A percentile compares a stretch with the other conserved stretches of the same genome.
Evolutionary conservation across 1,140 invertebrate species (phyloP).

Genomic region (Schlechtendalia chinensis): DNA sequence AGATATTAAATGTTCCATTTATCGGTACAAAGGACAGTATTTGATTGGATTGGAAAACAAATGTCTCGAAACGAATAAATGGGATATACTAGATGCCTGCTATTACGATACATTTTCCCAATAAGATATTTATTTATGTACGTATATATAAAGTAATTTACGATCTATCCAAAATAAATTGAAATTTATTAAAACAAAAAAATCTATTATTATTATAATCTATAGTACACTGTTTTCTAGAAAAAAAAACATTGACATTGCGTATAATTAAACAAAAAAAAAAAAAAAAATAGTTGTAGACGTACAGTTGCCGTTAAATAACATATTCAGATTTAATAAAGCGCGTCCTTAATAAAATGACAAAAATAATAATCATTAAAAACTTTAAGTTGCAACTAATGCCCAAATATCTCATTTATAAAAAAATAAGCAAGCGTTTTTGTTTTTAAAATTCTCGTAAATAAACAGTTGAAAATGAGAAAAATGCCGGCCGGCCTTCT

Average conservation of each 20-base stretch:
- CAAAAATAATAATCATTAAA: neutral
- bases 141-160: neutral
- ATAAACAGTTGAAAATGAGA: slow-evolving; percentile 46
- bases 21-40: neutral
- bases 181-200: too few species aligned
- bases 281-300: too few species aligned
- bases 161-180: too few species aligned
- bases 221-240: too few species aligned
- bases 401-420: slow-evolving; percentile 11
- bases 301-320: too few species aligned
- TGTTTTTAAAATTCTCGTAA: slow-evolving; percentile 46
- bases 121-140: neutral
- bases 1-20: neutral
- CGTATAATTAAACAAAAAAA: too few species aligned
- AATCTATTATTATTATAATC: too few species aligned
- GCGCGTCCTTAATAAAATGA: too few species aligned
- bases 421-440: slow-evolving; percentile 32
- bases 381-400: neutral
- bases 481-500: slow-evolving; percentile 23
- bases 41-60: slow-evolving; percentile 38
- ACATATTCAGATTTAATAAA: too few species aligned
- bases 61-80: slow-evolving; percentile 24
- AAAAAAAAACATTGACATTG: too few species aligned
- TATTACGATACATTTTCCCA: slow-evolving; percentile 6
- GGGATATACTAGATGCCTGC: neutral